phyloP scores from a whole-genome alignment of 2,888 invertebrate species.

The Sarcophaga carnaria region DNA sequence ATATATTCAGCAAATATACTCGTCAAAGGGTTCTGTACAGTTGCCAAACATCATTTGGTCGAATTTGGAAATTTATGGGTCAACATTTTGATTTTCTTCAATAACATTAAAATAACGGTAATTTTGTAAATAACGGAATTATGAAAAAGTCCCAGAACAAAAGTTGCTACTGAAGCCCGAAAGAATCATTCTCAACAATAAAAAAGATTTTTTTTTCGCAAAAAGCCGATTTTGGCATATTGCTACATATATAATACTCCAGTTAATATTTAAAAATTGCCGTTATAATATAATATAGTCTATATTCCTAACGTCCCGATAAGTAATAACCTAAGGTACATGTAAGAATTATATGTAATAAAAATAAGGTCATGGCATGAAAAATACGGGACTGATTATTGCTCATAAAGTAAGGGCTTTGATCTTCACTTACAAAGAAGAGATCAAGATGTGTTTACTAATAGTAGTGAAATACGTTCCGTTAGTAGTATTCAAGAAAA shows the following conservation, averaged over 20 bases:
- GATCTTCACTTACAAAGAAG: background rate
- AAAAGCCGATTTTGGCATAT: no score
- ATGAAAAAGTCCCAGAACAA: no score
- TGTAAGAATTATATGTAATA: background rate
- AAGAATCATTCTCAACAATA: no score
- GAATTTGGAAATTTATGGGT: no score
- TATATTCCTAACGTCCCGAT: background rate
- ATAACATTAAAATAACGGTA: no score
- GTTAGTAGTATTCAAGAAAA: background rate
- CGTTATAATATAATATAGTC: background rate
- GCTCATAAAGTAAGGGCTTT: background rate
- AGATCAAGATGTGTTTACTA: background rate
- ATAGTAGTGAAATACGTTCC: background rate
- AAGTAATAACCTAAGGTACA: background rate
- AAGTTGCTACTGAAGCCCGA: no score
- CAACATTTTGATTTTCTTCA: no score
- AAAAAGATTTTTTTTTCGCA: no score
- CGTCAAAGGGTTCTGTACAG: no score
- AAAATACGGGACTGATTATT: background rate
- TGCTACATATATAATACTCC: background rate
- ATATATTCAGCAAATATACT: no score
- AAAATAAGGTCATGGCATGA: background rate
- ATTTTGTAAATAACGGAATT: no score
- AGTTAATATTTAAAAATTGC: background rate
- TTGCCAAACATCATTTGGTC: no score